Conservation (phyloP, 1,140 invertebrate genomes). For the Calliphora vicina region DNA sequence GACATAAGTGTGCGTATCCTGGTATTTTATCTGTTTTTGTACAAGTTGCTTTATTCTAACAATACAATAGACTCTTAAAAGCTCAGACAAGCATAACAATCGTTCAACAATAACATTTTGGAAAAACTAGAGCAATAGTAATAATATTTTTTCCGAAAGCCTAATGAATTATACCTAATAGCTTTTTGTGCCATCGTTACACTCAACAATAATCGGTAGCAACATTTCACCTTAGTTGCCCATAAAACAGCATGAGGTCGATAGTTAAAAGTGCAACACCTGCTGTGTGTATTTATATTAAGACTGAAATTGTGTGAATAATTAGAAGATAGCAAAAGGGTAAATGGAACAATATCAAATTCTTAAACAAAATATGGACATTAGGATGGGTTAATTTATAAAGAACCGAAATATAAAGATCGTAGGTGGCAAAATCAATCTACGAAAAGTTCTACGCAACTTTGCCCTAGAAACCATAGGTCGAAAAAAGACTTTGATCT, state of each 20-base stretch:
- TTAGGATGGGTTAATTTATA: too few species aligned
- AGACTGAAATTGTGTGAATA: neutral
- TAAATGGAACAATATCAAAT: neutral
- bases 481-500: too few species aligned
- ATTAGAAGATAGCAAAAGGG: neutral
- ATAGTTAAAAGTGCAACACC: neutral
- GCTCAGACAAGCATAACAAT: neutral
- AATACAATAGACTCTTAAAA: neutral
- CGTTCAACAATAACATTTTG: neutral
- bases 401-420: too few species aligned
- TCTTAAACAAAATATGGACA: too few species aligned
- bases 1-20: too few species aligned
- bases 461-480: too few species aligned
- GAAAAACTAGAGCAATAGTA: neutral
- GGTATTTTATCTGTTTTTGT: neutral
- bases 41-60: neutral
- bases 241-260: neutral
- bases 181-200: neutral
- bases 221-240: neutral
- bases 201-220: neutral
- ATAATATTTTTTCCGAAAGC: neutral
- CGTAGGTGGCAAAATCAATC: too few species aligned
- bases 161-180: neutral
- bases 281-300: neutral
- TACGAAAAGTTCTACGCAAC: too few species aligned